These are phyloP conservation scores for Numenius phaeopus DNA, from an alignment of 2,797 vertebrate species.

Conservation along the genomic window DNA sequence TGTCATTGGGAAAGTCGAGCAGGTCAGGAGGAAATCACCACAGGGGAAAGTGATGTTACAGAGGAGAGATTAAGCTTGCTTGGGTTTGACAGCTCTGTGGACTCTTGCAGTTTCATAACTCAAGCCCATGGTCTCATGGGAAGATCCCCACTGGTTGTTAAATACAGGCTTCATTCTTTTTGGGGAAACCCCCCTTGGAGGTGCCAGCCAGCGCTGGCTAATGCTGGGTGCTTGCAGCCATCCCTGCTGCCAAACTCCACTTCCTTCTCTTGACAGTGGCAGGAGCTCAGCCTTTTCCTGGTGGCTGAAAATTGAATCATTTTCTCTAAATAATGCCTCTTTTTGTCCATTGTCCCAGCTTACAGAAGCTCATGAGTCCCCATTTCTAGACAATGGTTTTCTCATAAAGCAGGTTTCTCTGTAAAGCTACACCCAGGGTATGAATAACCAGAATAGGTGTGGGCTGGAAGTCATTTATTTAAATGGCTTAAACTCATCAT, in stretches of 20 bases:
- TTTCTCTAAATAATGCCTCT: neutral
- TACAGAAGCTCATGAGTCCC: neutral
- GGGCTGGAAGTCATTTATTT: neutral
- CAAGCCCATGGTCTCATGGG: neutral
- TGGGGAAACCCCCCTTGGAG: neutral
- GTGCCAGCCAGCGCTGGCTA: neutral
- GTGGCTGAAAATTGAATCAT: neutral
- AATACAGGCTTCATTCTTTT: neutral
- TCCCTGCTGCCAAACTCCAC: neutral
- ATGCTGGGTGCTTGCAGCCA: neutral
- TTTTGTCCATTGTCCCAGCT: neutral
- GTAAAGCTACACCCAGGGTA: slow-evolving; percentile 6
- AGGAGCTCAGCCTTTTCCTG: neutral
- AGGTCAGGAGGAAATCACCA: neutral
- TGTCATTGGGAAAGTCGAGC: neutral
- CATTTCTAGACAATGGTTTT: neutral
- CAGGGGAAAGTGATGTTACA: neutral
- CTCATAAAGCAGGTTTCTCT: neutral
- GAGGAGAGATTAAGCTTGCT: neutral
- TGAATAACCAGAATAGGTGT: slow-evolving; percentile 36
- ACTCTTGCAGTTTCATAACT: neutral
- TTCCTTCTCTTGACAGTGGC: neutral
- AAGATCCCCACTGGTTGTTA: neutral
- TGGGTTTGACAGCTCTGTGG: neutral
- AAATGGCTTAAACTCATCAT: neutral